These are phyloP conservation scores for Torymus texanus DNA, from an alignment of 2,888 invertebrate species.

Conservation along the genomic window DNA sequence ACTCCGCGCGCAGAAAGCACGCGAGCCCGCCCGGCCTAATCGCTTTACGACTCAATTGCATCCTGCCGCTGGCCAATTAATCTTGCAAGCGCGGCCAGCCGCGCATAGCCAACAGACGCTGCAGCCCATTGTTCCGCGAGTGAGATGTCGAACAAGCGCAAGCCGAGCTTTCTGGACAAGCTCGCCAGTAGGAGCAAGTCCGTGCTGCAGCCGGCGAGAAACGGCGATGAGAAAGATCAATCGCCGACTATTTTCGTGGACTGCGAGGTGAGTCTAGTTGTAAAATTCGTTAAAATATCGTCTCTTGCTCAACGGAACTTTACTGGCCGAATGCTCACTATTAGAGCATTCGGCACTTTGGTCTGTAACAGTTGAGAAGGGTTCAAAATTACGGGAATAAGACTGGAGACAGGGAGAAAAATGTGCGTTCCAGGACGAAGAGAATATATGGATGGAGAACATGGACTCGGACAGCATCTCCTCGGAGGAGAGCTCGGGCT, in stretches of 20 bases:
- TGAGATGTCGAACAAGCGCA: constrained; percentile 24
- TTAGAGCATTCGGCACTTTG: no score
- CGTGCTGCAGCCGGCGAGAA: not conserved
- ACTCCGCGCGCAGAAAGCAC: not conserved
- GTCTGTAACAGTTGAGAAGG: no score
- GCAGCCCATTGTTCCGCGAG: not conserved
- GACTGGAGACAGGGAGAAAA: no score
- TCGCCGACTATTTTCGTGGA: constrained; percentile 26
- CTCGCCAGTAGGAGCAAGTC: constrained; percentile 4
- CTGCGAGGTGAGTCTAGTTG: constrained; percentile 10
- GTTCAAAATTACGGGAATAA: no score
- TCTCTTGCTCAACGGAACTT: no score
- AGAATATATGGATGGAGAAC: constrained; percentile 62
- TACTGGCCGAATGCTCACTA: no score
- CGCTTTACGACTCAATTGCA: no score
- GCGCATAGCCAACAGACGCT: not conserved
- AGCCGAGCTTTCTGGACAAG: constrained; percentile 16
- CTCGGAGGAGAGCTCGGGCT: constrained; percentile 66
- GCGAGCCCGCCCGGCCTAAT: no score
- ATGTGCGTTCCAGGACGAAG: constrained; percentile 4
- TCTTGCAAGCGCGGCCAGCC: no score
- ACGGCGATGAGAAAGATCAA: constrained; percentile 20
- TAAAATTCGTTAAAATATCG: not conserved
- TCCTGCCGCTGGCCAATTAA: no score
- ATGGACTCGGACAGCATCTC: constrained; percentile 66